A percentile compares a stretch with the other conserved stretches of the same genome.
Evolutionary conservation across 2,797 vertebrate species (phyloP).

Genomic region (Poeciliopsis infans): DNA sequence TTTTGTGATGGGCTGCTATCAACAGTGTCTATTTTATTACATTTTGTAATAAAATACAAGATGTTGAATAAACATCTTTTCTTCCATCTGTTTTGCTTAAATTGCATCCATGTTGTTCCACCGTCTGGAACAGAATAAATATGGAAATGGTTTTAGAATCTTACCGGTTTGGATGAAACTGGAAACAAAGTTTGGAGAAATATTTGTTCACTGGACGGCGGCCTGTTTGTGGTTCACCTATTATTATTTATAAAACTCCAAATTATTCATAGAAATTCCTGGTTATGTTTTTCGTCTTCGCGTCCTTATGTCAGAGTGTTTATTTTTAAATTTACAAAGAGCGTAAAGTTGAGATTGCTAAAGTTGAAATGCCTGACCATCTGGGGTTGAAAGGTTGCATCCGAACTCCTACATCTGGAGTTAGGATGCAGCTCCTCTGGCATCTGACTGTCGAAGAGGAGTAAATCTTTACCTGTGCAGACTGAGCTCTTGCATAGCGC

Average conservation of each 20-base stretch:
- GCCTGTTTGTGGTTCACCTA: background rate
- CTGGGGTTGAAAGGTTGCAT: background rate
- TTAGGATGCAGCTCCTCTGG: background rate
- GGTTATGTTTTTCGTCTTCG: background rate
- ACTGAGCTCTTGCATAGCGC: background rate
- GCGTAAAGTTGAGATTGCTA: background rate
- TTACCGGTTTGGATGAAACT: background rate
- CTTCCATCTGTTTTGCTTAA: background rate
- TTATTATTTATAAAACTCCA: background rate
- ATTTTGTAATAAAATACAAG: background rate
- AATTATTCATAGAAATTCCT: background rate
- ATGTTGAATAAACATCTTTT: background rate
- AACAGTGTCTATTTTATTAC: background rate
- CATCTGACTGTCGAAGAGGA: background rate
- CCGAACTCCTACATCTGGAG: background rate
- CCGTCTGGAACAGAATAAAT: background rate
- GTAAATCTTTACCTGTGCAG: background rate
- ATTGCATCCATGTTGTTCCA: background rate
- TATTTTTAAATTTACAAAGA: background rate
- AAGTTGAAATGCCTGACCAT: background rate
- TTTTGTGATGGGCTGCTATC: background rate
- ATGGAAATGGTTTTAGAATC: background rate
- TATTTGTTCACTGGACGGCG: background rate
- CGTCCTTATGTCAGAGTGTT: background rate
- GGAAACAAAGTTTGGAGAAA: background rate